A percentile compares a stretch with the other conserved stretches of the same genome.
Conservation (phyloP, 1,140 invertebrate species). For the Drosophila ohnishii region DNA sequence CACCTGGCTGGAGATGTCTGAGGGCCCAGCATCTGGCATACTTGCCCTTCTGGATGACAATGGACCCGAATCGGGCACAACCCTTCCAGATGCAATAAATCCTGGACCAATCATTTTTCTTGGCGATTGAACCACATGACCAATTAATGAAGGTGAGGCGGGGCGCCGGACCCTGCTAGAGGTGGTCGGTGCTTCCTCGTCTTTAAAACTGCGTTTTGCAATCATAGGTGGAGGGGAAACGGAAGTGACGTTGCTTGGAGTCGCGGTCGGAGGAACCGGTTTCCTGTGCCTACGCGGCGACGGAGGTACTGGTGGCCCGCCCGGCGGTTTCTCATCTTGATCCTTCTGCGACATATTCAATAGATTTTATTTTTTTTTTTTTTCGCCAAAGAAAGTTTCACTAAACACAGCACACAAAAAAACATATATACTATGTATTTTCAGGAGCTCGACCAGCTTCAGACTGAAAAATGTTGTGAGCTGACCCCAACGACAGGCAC, state of each 20-base stretch:
- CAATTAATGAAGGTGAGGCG: neutral
- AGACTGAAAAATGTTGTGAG: constrained; percentile 30
- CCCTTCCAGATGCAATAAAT: neutral
- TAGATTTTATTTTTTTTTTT: neutral
- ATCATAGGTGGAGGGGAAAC: no score
- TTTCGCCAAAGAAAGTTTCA: neutral
- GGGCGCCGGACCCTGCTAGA: no score
- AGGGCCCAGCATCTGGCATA: neutral
- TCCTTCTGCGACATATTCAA: constrained; percentile 19
- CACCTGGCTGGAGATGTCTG: neutral
- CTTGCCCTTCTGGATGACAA: neutral
- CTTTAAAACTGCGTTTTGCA: neutral
- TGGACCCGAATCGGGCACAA: neutral
- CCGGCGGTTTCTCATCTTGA: neutral
- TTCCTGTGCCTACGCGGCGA: neutral
- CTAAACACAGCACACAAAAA: constrained; percentile 5
- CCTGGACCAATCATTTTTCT: neutral
- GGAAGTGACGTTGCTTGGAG: neutral
- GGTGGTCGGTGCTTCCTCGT: neutral
- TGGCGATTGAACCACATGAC: neutral
- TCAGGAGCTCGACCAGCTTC: neutral
- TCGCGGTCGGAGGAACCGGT: neutral
- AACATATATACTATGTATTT: neutral
- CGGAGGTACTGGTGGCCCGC: neutral
- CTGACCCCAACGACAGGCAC: constrained; percentile 32